phyloP scores from a whole-genome alignment of 2,797 vertebrate genomes.

The Antennarius maculatus region DNA sequence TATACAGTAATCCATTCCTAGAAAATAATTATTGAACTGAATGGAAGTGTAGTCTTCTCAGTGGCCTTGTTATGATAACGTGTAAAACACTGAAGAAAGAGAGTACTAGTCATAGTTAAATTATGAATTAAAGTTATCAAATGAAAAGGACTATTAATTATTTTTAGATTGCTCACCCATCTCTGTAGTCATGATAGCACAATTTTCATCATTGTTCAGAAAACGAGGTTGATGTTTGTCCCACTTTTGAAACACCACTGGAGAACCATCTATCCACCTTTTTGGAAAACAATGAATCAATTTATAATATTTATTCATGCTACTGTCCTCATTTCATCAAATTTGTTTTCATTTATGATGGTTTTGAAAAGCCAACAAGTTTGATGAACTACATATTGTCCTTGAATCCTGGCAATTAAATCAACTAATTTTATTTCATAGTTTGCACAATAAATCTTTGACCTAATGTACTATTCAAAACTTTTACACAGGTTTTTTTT shows the following conservation, averaged over 20 bases:
- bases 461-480: background rate
- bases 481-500: too few relatives aligned
- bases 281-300: conserved; percentile 1
- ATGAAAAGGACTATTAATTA: background rate
- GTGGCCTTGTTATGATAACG: too few relatives aligned
- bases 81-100: too few relatives aligned
- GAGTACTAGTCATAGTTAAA: too few relatives aligned
- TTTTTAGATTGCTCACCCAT: conserved; percentile 38
- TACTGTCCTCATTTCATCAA: background rate
- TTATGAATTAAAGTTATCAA: background rate
- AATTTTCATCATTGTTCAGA: conserved; percentile 57
- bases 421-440: background rate
- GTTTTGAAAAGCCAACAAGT: background rate
- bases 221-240: conserved; percentile 54
- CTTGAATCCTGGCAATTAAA: background rate
- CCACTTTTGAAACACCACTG: conserved; percentile 59
- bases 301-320: background rate
- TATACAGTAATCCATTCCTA: too few relatives aligned
- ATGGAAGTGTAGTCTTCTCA: too few relatives aligned
- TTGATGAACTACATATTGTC: background rate
- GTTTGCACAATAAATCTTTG: too few relatives aligned
- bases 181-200: conserved; percentile 15
- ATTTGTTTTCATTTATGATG: background rate
- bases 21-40: too few relatives aligned
- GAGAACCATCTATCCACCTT: conserved; percentile 71